Evolutionary conservation across 2,888 invertebrate genomes (phyloP), one percentile per base, ranked within the genome.

Genomic region (Yponomeuta cagnagella): DNA sequence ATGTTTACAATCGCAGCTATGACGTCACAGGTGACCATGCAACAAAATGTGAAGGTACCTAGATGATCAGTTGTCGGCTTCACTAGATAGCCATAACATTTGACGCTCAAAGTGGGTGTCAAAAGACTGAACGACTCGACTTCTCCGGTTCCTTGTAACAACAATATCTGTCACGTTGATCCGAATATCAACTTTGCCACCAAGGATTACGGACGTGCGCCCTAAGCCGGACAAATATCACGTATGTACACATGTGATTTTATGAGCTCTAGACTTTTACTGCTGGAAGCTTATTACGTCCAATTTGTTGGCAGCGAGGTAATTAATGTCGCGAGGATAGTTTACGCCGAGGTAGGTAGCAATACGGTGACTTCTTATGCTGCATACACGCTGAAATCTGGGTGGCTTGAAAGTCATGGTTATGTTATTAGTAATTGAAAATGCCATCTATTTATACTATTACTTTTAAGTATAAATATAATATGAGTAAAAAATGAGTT

Each of bases 271-370:
- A 65, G 65, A 33, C 31, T 30, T 65, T 65, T 65, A 65, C 31
- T 30, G 31, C 65, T 31, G 12, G 65, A 33, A 30, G 33, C 33
- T 31, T 65, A 31, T 12, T 58, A 58, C 33, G 33, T 65, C 48
- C 43, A 68, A 48, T 68, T 68, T 68, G 43, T 48, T 23, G 68
- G 68, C 6, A 48, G 68, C 68, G 23, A 12, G 43, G 68, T 68
- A 68, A 68, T 68, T 68, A 68, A 68, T 68, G 65, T 30, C 10
- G 65, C 31, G 52, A 12, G 12, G 65, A 65, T 65, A 12, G 65
- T 65, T 65, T 58, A 12, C 52, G 52, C 15, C 52, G 12, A 4
- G 12, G 52, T 58, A 5, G 15, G 15, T 12, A 58, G 15, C 12
- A 15, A 58, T 15, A 58, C 15, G 15, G 52, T 58, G 12, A 58